phyloP scores from a whole-genome alignment of 2,888 invertebrate species.

The Acanthosepion lycidas region DNA sequence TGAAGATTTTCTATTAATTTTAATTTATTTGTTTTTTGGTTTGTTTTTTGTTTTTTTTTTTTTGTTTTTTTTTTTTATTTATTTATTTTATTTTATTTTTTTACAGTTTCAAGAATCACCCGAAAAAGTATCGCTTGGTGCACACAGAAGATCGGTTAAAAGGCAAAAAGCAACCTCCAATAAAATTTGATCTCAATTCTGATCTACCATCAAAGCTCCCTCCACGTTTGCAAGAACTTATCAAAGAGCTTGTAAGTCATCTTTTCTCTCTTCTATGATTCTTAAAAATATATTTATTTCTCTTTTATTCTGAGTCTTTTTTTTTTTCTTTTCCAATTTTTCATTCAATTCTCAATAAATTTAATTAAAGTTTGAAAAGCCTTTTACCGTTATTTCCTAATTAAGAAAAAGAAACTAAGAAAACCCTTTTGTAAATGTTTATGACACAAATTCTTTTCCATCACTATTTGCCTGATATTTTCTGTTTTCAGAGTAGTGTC shows the following conservation, averaged over 20 bases:
- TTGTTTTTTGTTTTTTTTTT: too few species aligned
- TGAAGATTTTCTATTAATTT: slow-evolving; percentile 39
- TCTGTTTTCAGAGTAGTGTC: slow-evolving; percentile 66
- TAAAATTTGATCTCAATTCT: slow-evolving; percentile 71
- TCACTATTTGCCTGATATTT: background rate
- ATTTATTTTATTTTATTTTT: too few species aligned
- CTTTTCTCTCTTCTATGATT: background rate
- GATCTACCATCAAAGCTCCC: slow-evolving; percentile 73
- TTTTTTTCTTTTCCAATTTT: slow-evolving; percentile 48
- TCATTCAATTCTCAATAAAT: slow-evolving; percentile 47
- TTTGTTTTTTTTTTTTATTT: too few species aligned
- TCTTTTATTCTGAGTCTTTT: background rate
- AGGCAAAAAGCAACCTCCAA: slow-evolving; percentile 58
- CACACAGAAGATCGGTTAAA: slow-evolving; percentile 68
- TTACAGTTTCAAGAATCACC: slow-evolving; percentile 71
- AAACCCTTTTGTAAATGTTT: too few species aligned
- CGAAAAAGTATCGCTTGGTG: slow-evolving; percentile 77
- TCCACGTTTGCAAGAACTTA: slow-evolving; percentile 67
- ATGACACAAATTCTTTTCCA: too few species aligned
- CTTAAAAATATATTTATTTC: background rate
- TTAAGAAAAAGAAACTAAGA: too few species aligned
- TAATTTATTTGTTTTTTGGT: background rate
- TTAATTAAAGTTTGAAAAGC: too few species aligned
- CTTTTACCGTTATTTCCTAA: too few species aligned
- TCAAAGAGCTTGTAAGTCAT: slow-evolving; percentile 74